Conservation (phyloP, 2,797 vertebrate genomes). For the Glossophaga mutica region DNA sequence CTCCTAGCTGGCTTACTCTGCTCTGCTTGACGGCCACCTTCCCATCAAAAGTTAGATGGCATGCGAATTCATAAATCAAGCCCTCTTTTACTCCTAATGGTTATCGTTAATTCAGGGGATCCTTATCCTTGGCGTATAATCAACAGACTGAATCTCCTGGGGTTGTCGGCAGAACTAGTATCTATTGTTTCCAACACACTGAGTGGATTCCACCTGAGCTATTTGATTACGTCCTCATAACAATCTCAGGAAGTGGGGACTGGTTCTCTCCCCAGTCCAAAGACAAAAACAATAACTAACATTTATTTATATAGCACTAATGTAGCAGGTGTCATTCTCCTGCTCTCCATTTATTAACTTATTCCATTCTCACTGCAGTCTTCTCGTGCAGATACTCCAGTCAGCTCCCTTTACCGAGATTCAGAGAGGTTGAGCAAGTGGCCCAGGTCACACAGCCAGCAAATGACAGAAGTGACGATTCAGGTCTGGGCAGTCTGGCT, state of each 20-base stretch:
- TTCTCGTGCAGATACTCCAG: not conserved
- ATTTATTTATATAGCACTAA: fast-evolving
- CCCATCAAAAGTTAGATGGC: not conserved
- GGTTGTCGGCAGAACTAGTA: not conserved
- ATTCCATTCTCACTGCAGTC: not conserved
- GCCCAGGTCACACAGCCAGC: not conserved
- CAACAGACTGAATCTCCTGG: not conserved
- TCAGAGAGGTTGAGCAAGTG: slow-evolving; percentile 6
- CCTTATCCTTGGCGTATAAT: not conserved
- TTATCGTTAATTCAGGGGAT: not conserved
- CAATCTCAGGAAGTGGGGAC: not conserved
- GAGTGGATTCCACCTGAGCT: not conserved
- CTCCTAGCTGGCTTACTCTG: not conserved
- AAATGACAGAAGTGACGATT: not conserved
- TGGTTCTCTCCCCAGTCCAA: not conserved
- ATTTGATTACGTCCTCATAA: not conserved
- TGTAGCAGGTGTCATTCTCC: not conserved
- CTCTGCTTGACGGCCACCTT: not conserved
- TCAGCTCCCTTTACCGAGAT: not conserved
- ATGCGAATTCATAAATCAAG: not conserved
- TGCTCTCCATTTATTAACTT: not conserved
- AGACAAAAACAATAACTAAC: not conserved
- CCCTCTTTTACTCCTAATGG: not conserved
- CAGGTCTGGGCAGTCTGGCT: not conserved
- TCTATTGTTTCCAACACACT: not conserved